Evolutionary conservation across 1,140 invertebrate species (phyloP).

Genomic region (Zaprionus vittiger): DNA sequence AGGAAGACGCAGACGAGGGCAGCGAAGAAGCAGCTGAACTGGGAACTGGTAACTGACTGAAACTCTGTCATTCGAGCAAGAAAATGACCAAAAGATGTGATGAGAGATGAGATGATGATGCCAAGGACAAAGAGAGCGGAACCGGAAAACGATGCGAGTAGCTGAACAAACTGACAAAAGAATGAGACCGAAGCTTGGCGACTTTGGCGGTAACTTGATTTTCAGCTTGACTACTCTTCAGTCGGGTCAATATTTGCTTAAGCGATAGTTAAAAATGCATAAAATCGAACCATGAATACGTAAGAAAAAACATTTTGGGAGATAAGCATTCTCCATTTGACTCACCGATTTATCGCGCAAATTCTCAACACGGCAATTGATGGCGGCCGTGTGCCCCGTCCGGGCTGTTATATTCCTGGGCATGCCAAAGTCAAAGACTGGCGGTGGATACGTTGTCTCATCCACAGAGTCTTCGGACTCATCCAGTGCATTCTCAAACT

Average conservation of each 20-base stretch:
- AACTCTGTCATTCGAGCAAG: constrained; percentile 62
- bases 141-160: constrained; percentile 55
- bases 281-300: constrained; percentile 30
- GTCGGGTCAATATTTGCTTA: constrained; percentile 62
- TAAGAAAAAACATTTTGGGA: constrained; percentile 32
- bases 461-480: constrained; percentile 55
- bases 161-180: constrained; percentile 42
- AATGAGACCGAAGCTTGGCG: constrained; percentile 28
- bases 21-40: neutral
- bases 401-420: constrained; percentile 92
- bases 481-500: constrained; percentile 63
- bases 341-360: constrained; percentile 94
- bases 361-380: constrained; percentile 93
- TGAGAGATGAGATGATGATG: constrained; percentile 32
- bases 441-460: constrained; percentile 85
- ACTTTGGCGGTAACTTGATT: constrained; percentile 72
- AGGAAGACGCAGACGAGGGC: neutral
- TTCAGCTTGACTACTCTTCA: constrained; percentile 66
- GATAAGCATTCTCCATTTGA: constrained; percentile 41
- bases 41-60: constrained; percentile 5
- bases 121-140: constrained; percentile 46
- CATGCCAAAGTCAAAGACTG: constrained; percentile 91
- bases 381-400: constrained; percentile 92
- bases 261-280: constrained; percentile 66
- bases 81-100: constrained; percentile 49